Conservation (phyloP, 2,113 vertebrate genomes). For the Muscicapa adusta region DNA sequence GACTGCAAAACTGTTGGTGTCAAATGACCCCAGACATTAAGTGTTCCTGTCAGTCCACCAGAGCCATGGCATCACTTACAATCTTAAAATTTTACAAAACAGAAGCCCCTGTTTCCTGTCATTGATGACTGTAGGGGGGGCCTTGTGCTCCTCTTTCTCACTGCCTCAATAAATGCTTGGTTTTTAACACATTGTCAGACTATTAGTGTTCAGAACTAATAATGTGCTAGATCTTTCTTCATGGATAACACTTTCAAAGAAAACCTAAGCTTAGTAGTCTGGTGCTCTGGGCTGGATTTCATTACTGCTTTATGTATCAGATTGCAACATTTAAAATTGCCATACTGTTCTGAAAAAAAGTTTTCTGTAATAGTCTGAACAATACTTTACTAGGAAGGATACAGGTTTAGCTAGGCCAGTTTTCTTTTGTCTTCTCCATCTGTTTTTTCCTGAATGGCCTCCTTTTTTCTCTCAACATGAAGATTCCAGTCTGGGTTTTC, state of each 20-base stretch:
- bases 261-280: background rate
- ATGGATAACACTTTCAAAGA: background rate
- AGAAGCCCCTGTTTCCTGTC: background rate
- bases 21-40: background rate
- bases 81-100: no score
- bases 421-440: background rate
- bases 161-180: background rate
- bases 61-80: background rate
- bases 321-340: background rate
- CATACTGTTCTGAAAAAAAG: background rate
- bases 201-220: background rate
- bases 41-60: background rate
- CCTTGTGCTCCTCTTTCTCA: background rate
- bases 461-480: background rate
- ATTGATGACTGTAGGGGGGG: rapidly evolving
- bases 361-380: background rate
- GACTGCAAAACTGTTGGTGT: background rate
- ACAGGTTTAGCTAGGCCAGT: background rate
- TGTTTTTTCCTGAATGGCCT: background rate
- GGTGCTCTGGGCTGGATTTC: background rate
- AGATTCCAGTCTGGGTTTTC: background rate
- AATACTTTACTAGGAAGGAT: background rate
- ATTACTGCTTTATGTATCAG: background rate
- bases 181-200: background rate
- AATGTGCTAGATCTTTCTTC: background rate